A percentile compares a stretch with the other conserved stretches of the same genome.
phyloP scores from a whole-genome alignment of 2,888 invertebrate species.

The Cryptocephalus primarius region DNA sequence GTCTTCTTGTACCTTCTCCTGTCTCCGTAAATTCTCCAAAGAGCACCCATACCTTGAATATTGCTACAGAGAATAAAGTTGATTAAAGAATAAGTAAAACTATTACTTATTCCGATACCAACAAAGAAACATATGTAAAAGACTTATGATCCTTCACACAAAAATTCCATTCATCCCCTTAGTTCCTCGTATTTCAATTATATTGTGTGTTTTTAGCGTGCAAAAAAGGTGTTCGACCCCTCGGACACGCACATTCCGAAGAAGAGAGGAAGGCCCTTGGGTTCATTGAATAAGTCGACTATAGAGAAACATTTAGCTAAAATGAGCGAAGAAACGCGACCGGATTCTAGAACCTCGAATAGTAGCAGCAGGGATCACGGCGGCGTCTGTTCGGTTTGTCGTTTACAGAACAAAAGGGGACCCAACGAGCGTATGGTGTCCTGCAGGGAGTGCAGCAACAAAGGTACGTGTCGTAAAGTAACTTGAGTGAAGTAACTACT shows the following conservation, averaged over 20 bases:
- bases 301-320: constrained; percentile 40
- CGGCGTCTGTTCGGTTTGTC: constrained; percentile 53
- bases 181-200: too few relatives aligned
- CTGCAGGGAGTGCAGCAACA: constrained; percentile 62
- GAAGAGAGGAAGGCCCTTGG: constrained; percentile 57
- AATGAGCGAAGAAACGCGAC: constrained; percentile 24
- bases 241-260: constrained; percentile 71
- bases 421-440: constrained; percentile 53
- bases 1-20: too few relatives aligned
- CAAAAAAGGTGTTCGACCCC: constrained; percentile 77
- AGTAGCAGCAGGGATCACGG: constrained; percentile 38
- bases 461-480: constrained; percentile 37
- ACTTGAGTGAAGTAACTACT: too few relatives aligned
- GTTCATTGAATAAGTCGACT: constrained; percentile 49
- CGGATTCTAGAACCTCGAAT: constrained; percentile 30
- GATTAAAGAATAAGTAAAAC: too few relatives aligned
- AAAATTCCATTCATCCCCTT: too few relatives aligned
- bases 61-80: too few relatives aligned
- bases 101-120: too few relatives aligned
- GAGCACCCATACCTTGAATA: too few relatives aligned
- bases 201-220: constrained; percentile 43
- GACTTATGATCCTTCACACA: too few relatives aligned
- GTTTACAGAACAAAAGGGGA: constrained; percentile 46
- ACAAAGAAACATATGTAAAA: too few relatives aligned
- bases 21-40: too few relatives aligned